Conservation (phyloP, 2,113 vertebrate species). For the Elephantulus edwardii region DNA sequence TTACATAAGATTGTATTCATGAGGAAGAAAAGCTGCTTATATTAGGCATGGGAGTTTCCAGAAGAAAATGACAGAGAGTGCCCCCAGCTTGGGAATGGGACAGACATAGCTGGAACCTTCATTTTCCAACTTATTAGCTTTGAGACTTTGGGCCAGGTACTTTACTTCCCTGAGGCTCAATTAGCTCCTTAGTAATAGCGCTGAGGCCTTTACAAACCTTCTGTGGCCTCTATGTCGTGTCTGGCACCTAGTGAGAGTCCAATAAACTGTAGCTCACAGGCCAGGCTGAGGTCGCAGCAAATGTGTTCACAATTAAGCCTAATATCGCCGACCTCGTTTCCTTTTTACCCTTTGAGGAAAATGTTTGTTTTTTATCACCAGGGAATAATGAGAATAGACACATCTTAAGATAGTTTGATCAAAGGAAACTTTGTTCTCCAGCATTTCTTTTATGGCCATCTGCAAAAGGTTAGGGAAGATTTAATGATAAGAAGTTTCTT, state of each 20-base stretch:
- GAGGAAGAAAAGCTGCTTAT: background rate
- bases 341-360: background rate
- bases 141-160: background rate
- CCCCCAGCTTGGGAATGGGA: background rate
- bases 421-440: background rate
- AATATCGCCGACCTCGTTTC: background rate
- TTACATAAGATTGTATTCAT: background rate
- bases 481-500: background rate
- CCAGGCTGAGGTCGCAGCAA: background rate
- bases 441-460: background rate
- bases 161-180: background rate
- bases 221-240: rapidly evolving
- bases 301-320: background rate
- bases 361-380: background rate
- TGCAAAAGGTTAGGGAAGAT: background rate
- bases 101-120: background rate
- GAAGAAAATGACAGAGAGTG: background rate
- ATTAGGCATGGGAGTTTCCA: background rate
- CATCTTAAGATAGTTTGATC: background rate
- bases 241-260: background rate
- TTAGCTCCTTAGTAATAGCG: background rate
- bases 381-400: background rate
- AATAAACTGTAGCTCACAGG: background rate
- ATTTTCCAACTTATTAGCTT: background rate
- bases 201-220: background rate